phyloP scores from a whole-genome alignment of 92 coral and sea anemone genomes.

The Actinostola sp. region DNA sequence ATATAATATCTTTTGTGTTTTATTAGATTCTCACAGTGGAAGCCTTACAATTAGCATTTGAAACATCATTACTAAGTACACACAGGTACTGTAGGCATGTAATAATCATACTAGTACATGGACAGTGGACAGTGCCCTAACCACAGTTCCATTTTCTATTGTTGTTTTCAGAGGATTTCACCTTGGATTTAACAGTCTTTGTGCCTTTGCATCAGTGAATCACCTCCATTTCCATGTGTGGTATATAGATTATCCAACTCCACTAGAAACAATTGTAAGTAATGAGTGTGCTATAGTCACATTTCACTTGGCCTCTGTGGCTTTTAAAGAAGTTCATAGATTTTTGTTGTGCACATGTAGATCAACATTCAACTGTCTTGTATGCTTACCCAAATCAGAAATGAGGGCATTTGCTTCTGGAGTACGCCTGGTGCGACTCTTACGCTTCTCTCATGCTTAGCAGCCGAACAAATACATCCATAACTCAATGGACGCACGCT shows the following conservation, averaged over 20 bases:
- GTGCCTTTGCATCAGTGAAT: constrained; percentile 98
- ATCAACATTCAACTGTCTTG: no score
- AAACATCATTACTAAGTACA: constrained; percentile 67
- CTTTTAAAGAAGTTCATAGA: not conserved
- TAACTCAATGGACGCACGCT: no score
- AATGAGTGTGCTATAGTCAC: not conserved
- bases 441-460: no score
- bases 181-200: constrained; percentile 92
- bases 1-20: not conserved
- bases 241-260: constrained; percentile 76
- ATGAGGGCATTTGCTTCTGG: no score
- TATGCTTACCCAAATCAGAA: no score
- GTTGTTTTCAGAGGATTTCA: constrained; percentile 82
- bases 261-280: constrained; percentile 84
- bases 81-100: constrained; percentile 67
- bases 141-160: not conserved
- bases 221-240: constrained; percentile 93
- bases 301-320: no score
- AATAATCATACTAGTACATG: no score
- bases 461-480: no score
- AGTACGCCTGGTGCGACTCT: no score
- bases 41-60: constrained; percentile 73
- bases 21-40: constrained; percentile 78
- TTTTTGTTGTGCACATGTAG: no score
- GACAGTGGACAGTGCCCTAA: no score